Conservation (phyloP, 1,140 invertebrate species). For the Cataglyphis hispanica region DNA sequence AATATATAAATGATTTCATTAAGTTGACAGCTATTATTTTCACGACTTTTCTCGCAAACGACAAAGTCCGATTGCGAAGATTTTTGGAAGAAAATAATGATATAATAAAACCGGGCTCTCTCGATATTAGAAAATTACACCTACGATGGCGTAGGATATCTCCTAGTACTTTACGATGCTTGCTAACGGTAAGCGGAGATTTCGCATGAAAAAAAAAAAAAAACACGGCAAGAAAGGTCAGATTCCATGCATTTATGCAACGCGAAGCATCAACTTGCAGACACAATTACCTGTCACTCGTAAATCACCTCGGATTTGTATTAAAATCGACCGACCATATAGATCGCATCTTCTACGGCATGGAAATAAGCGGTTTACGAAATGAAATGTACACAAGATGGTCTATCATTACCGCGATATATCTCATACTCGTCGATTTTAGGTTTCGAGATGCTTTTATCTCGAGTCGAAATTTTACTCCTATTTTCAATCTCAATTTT, state of each 20-base stretch:
- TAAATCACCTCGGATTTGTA: slow-evolving; percentile 17
- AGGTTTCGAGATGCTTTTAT: no score
- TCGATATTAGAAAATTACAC: slow-evolving; percentile 31
- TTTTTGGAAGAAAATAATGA: background rate
- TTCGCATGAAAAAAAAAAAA: slow-evolving; percentile 19
- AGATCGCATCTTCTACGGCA: background rate
- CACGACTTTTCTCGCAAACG: background rate
- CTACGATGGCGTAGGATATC: background rate
- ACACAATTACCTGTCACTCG: slow-evolving; percentile 8
- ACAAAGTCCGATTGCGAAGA: background rate
- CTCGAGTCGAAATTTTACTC: no score
- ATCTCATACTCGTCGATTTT: slow-evolving; percentile 13
- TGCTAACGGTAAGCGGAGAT: slow-evolving; percentile 51
- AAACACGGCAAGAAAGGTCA: slow-evolving; percentile 49
- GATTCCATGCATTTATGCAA: slow-evolving; percentile 32
- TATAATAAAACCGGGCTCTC: background rate
- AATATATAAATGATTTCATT: background rate
- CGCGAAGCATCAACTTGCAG: slow-evolving; percentile 18
- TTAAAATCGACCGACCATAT: background rate
- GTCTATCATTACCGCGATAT: background rate
- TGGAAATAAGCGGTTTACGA: background rate
- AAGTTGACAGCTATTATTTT: background rate
- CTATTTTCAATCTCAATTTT: no score
- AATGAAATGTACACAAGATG: background rate
- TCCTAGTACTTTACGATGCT: background rate